phyloP scores from a whole-genome alignment of 2,888 invertebrate genomes.

The Bimastos eiseni region DNA sequence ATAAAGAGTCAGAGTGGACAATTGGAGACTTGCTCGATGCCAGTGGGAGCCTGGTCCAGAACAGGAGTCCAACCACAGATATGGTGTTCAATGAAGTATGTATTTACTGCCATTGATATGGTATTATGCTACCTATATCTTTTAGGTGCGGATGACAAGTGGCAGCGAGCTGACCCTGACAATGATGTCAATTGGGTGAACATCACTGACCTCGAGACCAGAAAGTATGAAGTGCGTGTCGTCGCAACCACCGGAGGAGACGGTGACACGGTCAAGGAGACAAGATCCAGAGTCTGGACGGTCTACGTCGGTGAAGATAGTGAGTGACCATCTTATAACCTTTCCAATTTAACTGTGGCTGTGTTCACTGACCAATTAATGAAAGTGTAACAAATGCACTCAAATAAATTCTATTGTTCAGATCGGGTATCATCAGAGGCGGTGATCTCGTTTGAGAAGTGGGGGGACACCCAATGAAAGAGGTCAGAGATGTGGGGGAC shows the following conservation, averaged over 20 bases:
- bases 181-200: conserved; percentile 65
- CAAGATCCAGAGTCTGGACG: conserved; percentile 23
- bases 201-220: conserved; percentile 78
- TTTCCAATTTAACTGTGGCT: neutral
- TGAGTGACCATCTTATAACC: neutral
- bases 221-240: conserved; percentile 84
- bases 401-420: too few species aligned
- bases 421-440: too few species aligned
- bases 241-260: conserved; percentile 80
- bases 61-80: too few species aligned
- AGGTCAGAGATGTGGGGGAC: too few species aligned
- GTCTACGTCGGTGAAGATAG: neutral
- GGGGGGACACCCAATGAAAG: too few species aligned
- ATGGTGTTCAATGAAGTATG: too few species aligned
- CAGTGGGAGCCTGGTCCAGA: too few species aligned
- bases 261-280: conserved; percentile 14
- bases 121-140: neutral
- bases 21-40: too few species aligned
- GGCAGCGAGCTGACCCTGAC: conserved; percentile 64
- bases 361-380: neutral
- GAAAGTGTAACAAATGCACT: too few species aligned
- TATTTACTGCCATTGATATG: too few species aligned
- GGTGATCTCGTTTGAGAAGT: too few species aligned
- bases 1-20: too few species aligned
- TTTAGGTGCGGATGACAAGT: neutral